Conservation (phyloP, 2,113 vertebrate species). For the Gadus chalcogrammus region DNA sequence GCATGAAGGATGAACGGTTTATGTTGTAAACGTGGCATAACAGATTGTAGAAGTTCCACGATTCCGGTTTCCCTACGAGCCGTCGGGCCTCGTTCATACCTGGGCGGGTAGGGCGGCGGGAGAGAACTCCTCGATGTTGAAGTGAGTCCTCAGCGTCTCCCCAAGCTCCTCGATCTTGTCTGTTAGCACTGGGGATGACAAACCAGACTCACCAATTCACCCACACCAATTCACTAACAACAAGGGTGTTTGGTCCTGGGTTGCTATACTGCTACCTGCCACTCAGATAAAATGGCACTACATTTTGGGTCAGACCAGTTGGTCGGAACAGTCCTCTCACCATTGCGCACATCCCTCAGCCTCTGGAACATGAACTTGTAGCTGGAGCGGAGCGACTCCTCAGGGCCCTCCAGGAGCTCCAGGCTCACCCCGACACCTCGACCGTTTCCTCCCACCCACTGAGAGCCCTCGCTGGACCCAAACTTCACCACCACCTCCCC, state of each 20-base stretch:
- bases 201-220: background rate
- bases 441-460: constrained; percentile 74
- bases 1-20: background rate
- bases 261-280: background rate
- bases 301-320: no score
- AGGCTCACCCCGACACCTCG: constrained; percentile 44
- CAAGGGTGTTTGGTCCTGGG: no score
- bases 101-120: constrained; percentile 76
- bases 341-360: constrained; percentile 79
- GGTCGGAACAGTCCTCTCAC: constrained; percentile 45
- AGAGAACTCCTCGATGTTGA: constrained; percentile 82
- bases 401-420: constrained; percentile 56
- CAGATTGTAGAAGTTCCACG: no score
- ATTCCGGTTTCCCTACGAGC: no score
- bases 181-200: constrained; percentile 67
- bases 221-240: no score
- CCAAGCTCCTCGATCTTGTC: constrained; percentile 85
- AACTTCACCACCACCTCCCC: constrained; percentile 84
- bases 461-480: constrained; percentile 66
- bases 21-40: no score
- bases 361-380: constrained; percentile 95
- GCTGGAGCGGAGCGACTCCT: constrained; percentile 61
- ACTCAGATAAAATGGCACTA: no score
- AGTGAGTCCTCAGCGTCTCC: constrained; percentile 70
- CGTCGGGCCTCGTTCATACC: constrained; percentile 58